Conservation (phyloP, 2,888 invertebrate genomes). For the Drosophila affinis region DNA sequence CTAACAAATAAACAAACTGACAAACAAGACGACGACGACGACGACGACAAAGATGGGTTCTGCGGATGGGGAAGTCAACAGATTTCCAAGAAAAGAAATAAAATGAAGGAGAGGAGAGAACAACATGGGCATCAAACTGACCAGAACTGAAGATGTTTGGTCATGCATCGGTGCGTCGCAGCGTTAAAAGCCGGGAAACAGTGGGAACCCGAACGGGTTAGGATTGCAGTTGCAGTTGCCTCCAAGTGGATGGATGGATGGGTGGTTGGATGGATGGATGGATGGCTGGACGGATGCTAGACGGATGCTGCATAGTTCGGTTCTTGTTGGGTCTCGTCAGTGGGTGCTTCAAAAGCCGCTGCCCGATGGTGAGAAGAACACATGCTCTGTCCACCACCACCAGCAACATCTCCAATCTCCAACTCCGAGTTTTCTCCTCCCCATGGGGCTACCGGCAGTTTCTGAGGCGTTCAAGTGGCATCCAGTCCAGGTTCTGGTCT, state of each 20-base stretch:
- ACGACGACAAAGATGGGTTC: slow-evolving; percentile 13
- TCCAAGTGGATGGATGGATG: slow-evolving; percentile 44
- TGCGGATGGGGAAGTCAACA: slow-evolving; percentile 47
- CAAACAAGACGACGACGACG: slow-evolving; percentile 63
- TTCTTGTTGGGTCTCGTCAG: slow-evolving; percentile 45
- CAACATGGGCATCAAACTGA: slow-evolving; percentile 67
- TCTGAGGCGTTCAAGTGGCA: slow-evolving; percentile 65
- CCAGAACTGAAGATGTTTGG: slow-evolving; percentile 79
- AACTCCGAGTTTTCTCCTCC: slow-evolving; percentile 13
- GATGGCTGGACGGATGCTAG: slow-evolving; percentile 15
- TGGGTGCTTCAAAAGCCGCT: slow-evolving; percentile 74
- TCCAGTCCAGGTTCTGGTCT: slow-evolving; percentile 47
- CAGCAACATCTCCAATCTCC: background rate
- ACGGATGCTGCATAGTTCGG: slow-evolving; percentile 19
- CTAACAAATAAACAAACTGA: slow-evolving; percentile 74
- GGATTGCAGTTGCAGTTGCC: slow-evolving; percentile 35
- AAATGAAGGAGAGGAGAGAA: slow-evolving; percentile 57
- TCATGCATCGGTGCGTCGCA: slow-evolving; percentile 70
- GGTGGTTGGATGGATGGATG: slow-evolving; percentile 40
- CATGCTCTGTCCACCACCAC: slow-evolving; percentile 26
- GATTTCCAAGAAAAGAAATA: slow-evolving; percentile 74
- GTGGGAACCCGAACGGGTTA: slow-evolving; percentile 39
- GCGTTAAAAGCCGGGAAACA: slow-evolving; percentile 61
- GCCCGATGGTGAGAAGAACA: slow-evolving; percentile 55
- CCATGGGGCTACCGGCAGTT: slow-evolving; percentile 58